These are phyloP conservation scores for Echeneis naucrates DNA, from an alignment of 2,797 vertebrate species.

Conservation along the genomic window DNA sequence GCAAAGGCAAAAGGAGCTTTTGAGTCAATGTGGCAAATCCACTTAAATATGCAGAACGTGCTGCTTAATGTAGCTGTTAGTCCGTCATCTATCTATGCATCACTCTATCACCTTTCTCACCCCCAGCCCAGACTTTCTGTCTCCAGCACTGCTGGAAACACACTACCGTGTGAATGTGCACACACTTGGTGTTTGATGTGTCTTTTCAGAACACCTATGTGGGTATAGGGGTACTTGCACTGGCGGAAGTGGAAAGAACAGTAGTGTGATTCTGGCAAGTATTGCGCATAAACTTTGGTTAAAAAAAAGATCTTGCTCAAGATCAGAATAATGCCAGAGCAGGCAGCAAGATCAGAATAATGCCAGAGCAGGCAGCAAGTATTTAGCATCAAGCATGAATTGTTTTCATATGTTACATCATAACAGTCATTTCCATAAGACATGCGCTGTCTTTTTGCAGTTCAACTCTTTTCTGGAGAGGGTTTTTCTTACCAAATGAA, in stretches of 20 bases:
- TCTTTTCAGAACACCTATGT: too few relatives aligned
- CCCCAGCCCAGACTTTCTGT: constrained; percentile 33
- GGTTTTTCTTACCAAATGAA: too few relatives aligned
- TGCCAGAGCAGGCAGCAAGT: background rate
- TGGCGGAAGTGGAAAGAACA: too few relatives aligned
- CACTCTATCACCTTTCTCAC: constrained; percentile 6
- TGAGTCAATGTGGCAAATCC: background rate
- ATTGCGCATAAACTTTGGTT: background rate
- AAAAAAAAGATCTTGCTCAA: background rate
- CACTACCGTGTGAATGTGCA: background rate
- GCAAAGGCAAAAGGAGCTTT: background rate
- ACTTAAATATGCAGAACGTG: background rate
- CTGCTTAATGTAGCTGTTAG: background rate
- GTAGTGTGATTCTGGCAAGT: background rate
- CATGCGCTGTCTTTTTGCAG: too few relatives aligned
- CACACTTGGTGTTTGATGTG: background rate
- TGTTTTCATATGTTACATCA: too few relatives aligned
- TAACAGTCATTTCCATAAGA: too few relatives aligned
- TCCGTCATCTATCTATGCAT: background rate
- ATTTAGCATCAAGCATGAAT: background rate
- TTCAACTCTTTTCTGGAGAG: too few relatives aligned
- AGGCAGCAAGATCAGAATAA: background rate
- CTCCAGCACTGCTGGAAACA: background rate
- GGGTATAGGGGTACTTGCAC: too few relatives aligned
- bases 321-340: background rate